A percentile compares a stretch with the other conserved stretches of the same genome.
phyloP scores from a whole-genome alignment of 2,888 invertebrate species.

The Trichopria drosophilae region DNA sequence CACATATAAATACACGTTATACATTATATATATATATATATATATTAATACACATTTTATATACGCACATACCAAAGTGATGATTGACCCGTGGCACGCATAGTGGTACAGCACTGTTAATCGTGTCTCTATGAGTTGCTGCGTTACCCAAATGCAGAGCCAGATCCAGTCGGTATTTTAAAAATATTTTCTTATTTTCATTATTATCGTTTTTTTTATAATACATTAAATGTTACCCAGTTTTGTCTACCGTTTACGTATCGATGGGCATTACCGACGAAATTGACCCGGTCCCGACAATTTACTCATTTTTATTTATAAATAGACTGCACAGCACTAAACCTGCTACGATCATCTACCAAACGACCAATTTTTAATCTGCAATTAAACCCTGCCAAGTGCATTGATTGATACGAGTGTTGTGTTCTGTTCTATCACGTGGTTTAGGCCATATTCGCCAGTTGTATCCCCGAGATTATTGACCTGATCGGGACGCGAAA shows the following conservation, averaged over 20 bases:
- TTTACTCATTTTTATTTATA: constrained; percentile 31
- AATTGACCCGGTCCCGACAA: not conserved
- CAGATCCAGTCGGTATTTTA: too few relatives aligned
- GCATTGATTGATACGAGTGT: constrained; percentile 58
- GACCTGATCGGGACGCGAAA: constrained; percentile 99
- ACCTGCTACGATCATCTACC: constrained; percentile 26
- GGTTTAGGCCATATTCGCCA: constrained; percentile 98
- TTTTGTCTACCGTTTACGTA: too few relatives aligned
- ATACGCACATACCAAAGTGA: constrained; percentile 35
- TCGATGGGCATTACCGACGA: not conserved
- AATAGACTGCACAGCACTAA: constrained; percentile 8
- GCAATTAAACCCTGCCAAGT: constrained; percentile 53
- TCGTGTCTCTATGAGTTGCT: constrained; percentile 54
- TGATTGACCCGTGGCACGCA: constrained; percentile 50
- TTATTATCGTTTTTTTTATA: too few relatives aligned
- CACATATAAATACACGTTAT: too few relatives aligned
- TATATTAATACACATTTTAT: not conserved
- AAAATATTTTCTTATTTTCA: constrained; percentile 38
- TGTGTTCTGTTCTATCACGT: constrained; percentile 58
- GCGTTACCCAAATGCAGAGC: constrained; percentile 48
- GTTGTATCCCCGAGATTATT: constrained; percentile 99
- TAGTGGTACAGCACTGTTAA: constrained; percentile 54
- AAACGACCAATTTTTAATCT: too few relatives aligned
- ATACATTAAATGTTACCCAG: too few relatives aligned
- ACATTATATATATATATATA: too few relatives aligned